Evolutionary conservation across 2,113 vertebrate genomes (phyloP).

Genomic region (Melierax canorus): DNA sequence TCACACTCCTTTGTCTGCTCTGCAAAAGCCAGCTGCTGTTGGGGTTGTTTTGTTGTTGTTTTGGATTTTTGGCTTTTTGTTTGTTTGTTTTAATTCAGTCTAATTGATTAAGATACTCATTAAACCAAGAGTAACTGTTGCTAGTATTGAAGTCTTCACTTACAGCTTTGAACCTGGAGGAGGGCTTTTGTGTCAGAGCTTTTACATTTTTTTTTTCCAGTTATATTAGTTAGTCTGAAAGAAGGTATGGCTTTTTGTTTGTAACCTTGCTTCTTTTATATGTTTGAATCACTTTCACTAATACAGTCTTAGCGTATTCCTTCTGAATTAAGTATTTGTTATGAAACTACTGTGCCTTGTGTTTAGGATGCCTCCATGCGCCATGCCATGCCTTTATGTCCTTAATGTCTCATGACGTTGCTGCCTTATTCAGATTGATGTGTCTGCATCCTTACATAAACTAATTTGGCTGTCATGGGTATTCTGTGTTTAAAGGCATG

Average conservation of each 20-base stretch:
- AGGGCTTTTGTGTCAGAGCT: neutral
- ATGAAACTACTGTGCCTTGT: neutral
- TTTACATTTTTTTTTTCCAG: neutral
- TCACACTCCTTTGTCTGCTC: neutral
- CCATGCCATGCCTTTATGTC: neutral
- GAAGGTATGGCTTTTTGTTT: neutral
- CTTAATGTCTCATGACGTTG: neutral
- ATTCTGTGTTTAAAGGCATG: neutral
- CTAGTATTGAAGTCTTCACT: neutral
- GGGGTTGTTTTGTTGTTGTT: too few species aligned
- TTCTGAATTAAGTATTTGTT: neutral
- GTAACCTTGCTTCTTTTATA: neutral
- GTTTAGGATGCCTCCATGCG: neutral
- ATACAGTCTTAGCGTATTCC: neutral
- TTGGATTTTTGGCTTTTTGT: accelerated
- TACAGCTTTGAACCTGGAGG: neutral
- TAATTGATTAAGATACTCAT: neutral
- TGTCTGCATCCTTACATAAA: neutral
- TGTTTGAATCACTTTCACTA: neutral
- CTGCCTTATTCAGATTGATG: neutral
- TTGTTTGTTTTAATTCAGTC: neutral
- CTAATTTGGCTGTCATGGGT: neutral
- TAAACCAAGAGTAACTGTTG: neutral
- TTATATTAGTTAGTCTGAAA: neutral
- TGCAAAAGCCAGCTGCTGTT: neutral